Base-by-base conservation (phyloP, 2,113 vertebrate species). In the Actenoides lindsayi region DNA sequence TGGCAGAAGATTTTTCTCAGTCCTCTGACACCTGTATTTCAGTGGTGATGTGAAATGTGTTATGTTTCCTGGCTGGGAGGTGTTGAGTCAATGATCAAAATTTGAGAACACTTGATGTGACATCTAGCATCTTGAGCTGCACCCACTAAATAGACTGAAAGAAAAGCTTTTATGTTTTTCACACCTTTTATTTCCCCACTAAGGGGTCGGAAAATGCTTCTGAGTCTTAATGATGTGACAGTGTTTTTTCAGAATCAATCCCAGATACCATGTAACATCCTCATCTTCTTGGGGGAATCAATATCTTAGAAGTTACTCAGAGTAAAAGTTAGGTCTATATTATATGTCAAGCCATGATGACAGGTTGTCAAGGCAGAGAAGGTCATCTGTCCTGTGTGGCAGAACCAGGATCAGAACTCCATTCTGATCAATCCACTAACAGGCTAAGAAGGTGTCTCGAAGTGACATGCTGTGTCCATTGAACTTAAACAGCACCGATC, bases 401-500 rank as follows among this genome's bases (percentile, higher is more conserved):
- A 95, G 78, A 87, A 90, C 37, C 20, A 82, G 33, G 62, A 93
- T 78, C 51, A 93, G 67, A 77, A 31, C 50, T 93, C 46, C 83
- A 24, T 80, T 92, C 83, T 96, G 92, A 93, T 91, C 78, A 90
- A 46, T 90, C 68, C 68, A 20, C 41, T 83, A 83, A 86, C 75
- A 86, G 75, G 70, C 70, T 94, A 93, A 95, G 87, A 88, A 94
- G 80, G 63, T 70, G 56, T 50, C 90, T 96, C 68, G 86, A 88
- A 93, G 60, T 81, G 79, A 93, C 92, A 90, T 83, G 56, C 82
- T 94, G 79, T 78, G 75, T 83, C 87, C 88, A 83, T 63, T 94
- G 85, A 96, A 96, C 71, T 93, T 85, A 95, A 94, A 95, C 71
- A 86, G n/a, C 35, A 86, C 42, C 60, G 74, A 60, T 90, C 82